phyloP scores from a whole-genome alignment of 2,888 invertebrate species.

The Sericinus montela region DNA sequence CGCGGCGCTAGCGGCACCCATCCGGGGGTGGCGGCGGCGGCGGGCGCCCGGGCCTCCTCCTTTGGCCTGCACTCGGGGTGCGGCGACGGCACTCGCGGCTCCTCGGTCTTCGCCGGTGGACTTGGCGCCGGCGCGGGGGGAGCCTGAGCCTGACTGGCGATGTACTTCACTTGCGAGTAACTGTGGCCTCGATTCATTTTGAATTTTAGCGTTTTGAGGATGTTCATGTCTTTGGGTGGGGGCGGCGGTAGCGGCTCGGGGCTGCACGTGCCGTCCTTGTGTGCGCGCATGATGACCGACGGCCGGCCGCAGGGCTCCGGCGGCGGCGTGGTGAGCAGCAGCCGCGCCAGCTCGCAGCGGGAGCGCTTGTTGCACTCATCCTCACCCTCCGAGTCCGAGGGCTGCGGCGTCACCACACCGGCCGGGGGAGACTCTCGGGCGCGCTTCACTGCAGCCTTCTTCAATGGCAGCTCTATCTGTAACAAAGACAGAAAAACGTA shows the following conservation, averaged over 20 bases:
- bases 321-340: conserved; percentile 77
- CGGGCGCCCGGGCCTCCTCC: conserved; percentile 22
- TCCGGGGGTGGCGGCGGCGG: conserved; percentile 40
- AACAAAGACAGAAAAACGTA: conserved; percentile 62
- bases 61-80: conserved; percentile 38
- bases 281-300: conserved; percentile 93
- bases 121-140: conserved; percentile 25
- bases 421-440: conserved; percentile 50
- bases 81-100: conserved; percentile 42
- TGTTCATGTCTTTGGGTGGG: conserved; percentile 72
- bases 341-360: conserved; percentile 74
- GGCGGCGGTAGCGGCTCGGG: conserved; percentile 61
- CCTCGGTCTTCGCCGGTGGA: conserved; percentile 31
- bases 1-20: conserved; percentile 69
- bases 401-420: conserved; percentile 87
- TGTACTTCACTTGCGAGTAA: conserved; percentile 81
- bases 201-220: conserved; percentile 84
- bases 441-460: conserved; percentile 61
- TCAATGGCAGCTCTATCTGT: conserved; percentile 66
- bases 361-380: conserved; percentile 69
- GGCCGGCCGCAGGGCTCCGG: conserved; percentile 74
- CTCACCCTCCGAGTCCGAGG: conserved; percentile 91
- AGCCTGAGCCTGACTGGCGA: conserved; percentile 60
- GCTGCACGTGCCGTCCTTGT: conserved; percentile 87
- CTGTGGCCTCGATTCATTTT: conserved; percentile 84